Evolutionary conservation across 1,140 invertebrate species (phyloP), one percentile per base, ranked within the genome.

Genomic region (Ptiloglossa arizonensis): DNA sequence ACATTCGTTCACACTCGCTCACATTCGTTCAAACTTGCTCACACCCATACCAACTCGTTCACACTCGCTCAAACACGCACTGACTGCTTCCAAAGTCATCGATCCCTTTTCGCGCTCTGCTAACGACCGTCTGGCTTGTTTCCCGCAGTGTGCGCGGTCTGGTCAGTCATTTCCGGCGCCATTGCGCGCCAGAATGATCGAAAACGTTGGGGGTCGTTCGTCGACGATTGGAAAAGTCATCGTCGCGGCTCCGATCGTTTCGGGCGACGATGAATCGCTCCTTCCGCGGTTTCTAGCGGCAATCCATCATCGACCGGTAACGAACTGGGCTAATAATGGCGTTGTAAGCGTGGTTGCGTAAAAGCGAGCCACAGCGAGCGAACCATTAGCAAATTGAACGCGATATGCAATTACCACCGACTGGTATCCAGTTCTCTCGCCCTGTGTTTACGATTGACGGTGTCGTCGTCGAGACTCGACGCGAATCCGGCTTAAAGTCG

Each of bases 241-340:
- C 59, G 64, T 54, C 67, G 64, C 54, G 60, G 77, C 8, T 67
- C 60, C 63, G 70, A 54, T 75, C 70, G 67, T 41, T 60, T 75
- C 79, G 57, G 66, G 38, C 59, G 9, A 48, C 64, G 80, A 82
- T 81, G 80, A 80, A 73, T 81, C 70, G 63, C 75, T 22, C 32
- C 35, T 38, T 60, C 41, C 27, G 29, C 62, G 38, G 46, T 13
- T 46, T n/a, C 48, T 48, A 32, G 1, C 35, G 66, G 81, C 56
- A 75, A 84, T 84, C 81, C 67, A 80, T 84, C 77, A 82, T 83
- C 62, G 77, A 44, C 41, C 24, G 41, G 67, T 71, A 80, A 80
- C 81, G 67, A 85, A 83, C 71, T 83, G 66, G 81, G 82, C 83
- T 83, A 84, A 80, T 80, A 84, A 83, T 59, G 77, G 62, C 29